Evolutionary conservation across 2,113 vertebrate species (phyloP).

Genomic region (Hippocampus mohnikei): DNA sequence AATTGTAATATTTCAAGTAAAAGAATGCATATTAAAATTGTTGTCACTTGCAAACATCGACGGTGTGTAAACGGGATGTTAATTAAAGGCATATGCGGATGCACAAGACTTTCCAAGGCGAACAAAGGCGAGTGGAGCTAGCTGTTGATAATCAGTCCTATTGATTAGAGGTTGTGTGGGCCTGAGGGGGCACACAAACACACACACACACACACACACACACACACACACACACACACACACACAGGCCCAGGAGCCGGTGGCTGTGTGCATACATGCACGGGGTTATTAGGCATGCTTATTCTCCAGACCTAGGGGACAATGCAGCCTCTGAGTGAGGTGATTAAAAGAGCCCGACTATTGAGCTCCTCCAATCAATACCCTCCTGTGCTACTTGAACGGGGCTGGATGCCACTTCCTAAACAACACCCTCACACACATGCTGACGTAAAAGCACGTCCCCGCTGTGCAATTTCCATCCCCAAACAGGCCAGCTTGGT

Average conservation of each 20-base stretch:
- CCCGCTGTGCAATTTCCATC: slow-evolving; percentile 1
- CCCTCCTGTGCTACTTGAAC: slow-evolving; percentile 55
- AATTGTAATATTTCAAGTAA: not conserved
- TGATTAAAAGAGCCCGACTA: slow-evolving; percentile 73
- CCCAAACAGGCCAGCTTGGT: slow-evolving; percentile 26
- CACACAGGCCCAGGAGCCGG: slow-evolving; percentile 44
- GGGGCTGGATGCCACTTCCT: slow-evolving; percentile 55
- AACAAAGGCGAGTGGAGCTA: slow-evolving; percentile 49
- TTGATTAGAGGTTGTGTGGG: slow-evolving; percentile 67
- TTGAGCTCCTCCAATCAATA: slow-evolving; percentile 73
- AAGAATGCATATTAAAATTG: slow-evolving; percentile 11
- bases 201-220: slow-evolving; percentile 1
- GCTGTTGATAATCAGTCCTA: slow-evolving; percentile 71
- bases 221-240: slow-evolving; percentile 6
- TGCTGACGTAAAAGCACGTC: slow-evolving; percentile 2
- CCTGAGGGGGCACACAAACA: slow-evolving; percentile 25
- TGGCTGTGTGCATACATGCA: slow-evolving; percentile 68
- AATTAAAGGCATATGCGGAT: not conserved
- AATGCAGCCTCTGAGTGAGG: slow-evolving; percentile 68
- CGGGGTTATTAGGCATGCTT: slow-evolving; percentile 63
- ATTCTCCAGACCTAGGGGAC: slow-evolving; percentile 66
- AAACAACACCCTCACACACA: slow-evolving; percentile 47
- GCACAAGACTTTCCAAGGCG: slow-evolving; percentile 44
- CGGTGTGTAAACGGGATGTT: not conserved
- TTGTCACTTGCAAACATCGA: not conserved